Evolutionary conservation across 2,888 invertebrate genomes (phyloP), one percentile per base, ranked within the genome.

Genomic region (Chalcis sispes): DNA sequence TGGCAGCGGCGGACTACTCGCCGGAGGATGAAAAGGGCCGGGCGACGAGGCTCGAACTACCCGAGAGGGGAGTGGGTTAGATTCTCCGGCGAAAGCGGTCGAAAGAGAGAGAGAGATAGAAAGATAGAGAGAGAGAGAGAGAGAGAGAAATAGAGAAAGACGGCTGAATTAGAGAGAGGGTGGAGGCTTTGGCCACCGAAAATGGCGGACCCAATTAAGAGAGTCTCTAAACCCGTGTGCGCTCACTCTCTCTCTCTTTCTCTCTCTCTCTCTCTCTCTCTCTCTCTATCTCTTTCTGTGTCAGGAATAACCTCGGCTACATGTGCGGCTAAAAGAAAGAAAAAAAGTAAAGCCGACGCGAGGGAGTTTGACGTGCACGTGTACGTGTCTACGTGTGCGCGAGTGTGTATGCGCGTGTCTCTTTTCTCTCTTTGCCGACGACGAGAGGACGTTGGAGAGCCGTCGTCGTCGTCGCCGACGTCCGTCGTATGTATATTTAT

Each of bases 141-240:
- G 73, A 66, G 23, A 58, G 32, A 48, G 58, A 64, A 40, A 62
- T 58, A 76, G 77, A 75, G 75, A 69, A 67, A 79, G 80, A 79
- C 77, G 79, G 80, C 78, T 78, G 81, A 81, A 81, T 82, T 81
- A 61, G 69, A 72, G 75, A 79, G 80, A 81, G 69, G 73, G 75
- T 80, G 80, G 82, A 83, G 81, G 83, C 83, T 80, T 83, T 82
- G 82, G 80, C 78, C 78, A 81, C 84, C 85, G 87, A 88, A 88
- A 88, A 88, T 88, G 88, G 88, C 88, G 88, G 88, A 88, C 88
- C 88, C 88, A 88, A 88, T 88, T 88, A 88, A 87, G 86, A 82
- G 65, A 72, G 71, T 61, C 62, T n/a, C 62, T 72, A 70, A 73
- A 59, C 72, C 56, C n/a, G 20, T 13, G 46, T 32, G 13, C 8